Conservation (phyloP, 2,113 vertebrate species). For the Amazona vittata region DNA sequence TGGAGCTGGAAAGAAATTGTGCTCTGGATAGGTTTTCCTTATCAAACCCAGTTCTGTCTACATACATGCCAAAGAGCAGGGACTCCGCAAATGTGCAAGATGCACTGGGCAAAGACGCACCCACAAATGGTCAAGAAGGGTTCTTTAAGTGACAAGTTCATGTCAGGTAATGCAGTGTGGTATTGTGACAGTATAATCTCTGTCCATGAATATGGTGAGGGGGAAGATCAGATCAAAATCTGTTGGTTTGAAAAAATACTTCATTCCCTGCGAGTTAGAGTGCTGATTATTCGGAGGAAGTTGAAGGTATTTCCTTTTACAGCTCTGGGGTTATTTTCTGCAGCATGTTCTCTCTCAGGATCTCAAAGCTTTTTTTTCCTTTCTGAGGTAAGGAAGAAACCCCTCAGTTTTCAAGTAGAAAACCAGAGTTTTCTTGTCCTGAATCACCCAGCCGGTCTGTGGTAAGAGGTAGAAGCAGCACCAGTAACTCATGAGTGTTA, state of each 20-base stretch:
- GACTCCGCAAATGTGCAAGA: background rate
- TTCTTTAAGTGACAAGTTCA: background rate
- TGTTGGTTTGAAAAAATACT: background rate
- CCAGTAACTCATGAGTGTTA: background rate
- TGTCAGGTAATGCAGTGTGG: background rate
- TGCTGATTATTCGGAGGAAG: background rate
- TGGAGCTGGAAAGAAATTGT: background rate
- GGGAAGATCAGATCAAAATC: background rate
- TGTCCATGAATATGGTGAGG: background rate
- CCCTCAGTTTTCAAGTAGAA: background rate
- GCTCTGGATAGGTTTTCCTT: background rate
- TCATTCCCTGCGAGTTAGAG: background rate
- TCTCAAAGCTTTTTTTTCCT: background rate
- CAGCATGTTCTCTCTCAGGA: background rate
- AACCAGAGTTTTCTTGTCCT: background rate
- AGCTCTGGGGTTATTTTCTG: constrained; percentile 1
- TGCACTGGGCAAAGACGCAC: background rate
- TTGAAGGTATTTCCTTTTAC: background rate
- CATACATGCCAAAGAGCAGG: background rate
- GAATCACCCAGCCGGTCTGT: background rate
- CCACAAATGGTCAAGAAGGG: background rate
- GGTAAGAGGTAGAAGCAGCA: background rate
- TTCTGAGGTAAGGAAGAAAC: background rate
- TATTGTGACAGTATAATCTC: background rate
- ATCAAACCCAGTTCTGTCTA: background rate